Percentiles rank a stretch among this genome's conserved stretches.
Evolutionary conservation across 2,113 vertebrate genomes (phyloP).

Genomic region (Crocuta crocuta): DNA sequence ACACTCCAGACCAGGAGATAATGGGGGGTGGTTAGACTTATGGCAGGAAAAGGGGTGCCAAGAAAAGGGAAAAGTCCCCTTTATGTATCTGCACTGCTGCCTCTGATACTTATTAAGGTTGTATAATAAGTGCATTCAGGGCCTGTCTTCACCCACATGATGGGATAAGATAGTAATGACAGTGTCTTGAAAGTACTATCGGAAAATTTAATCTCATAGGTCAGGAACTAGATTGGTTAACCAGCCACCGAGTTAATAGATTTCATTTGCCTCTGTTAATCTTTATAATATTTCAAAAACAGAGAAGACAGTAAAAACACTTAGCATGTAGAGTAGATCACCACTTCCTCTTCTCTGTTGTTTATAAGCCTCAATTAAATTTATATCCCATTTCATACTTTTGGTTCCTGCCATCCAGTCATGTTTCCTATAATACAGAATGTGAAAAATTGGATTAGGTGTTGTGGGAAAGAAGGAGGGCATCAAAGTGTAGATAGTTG

Average conservation of each 20-base stretch:
- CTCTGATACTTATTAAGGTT: not conserved
- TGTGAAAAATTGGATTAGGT: not conserved
- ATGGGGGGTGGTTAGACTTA: not conserved
- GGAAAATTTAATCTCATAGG: slow-evolving; percentile 49
- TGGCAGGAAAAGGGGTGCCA: not conserved
- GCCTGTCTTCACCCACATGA: slow-evolving; percentile 9
- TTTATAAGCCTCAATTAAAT: slow-evolving; percentile 44
- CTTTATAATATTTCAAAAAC: slow-evolving; percentile 29
- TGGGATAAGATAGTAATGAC: not conserved
- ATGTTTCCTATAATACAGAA: not conserved
- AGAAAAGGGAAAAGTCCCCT: not conserved
- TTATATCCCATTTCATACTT: not conserved
- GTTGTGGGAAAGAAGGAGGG: not conserved
- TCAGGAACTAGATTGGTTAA: slow-evolving; percentile 30
- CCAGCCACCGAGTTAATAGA: not conserved
- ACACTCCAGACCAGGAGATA: not conserved
- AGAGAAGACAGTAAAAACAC: not conserved
- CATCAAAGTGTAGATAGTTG: not conserved
- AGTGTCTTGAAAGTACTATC: slow-evolving; percentile 40
- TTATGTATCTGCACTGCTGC: not conserved
- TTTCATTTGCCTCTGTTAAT: slow-evolving; percentile 46
- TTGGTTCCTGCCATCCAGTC: not conserved
- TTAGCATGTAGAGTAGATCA: not conserved
- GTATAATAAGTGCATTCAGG: not conserved
- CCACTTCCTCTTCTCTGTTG: not conserved